Conservation (phyloP, 2,888 invertebrate species). For the Meiosimyza decipiens region DNA sequence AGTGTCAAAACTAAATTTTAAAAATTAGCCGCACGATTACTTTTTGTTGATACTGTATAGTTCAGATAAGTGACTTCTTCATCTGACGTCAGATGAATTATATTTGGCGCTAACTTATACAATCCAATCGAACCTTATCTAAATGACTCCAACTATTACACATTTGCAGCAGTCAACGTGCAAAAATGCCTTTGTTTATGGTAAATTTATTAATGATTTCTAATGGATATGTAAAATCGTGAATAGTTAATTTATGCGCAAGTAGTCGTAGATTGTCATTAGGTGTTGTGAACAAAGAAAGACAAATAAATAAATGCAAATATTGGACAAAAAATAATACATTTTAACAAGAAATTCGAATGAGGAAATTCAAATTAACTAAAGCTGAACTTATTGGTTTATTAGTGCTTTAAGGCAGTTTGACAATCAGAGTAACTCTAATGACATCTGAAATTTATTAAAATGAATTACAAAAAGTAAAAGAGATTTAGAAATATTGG, state of each 20-base stretch:
- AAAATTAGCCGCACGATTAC: not conserved
- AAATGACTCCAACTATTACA: constrained; percentile 19
- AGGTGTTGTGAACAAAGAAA: not conserved
- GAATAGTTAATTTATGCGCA: not conserved
- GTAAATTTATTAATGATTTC: not conserved
- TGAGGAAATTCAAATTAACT: constrained; percentile 17
- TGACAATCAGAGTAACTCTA: constrained; percentile 29
- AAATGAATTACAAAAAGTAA: too few species aligned
- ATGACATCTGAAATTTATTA: constrained; percentile 35
- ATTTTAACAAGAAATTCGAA: not conserved
- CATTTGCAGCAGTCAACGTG: not conserved
- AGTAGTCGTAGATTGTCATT: not conserved
- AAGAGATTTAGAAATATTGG: too few species aligned
- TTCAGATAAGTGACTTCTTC: not conserved
- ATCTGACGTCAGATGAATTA: not conserved
- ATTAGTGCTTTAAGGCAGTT: constrained; percentile 21
- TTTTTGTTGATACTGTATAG: not conserved
- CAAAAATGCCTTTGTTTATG: not conserved
- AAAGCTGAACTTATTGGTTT: constrained; percentile 31
- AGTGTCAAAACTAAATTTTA: too few species aligned
- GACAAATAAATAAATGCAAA: not conserved
- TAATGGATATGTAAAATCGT: not conserved
- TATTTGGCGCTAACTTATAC: constrained; percentile 31
- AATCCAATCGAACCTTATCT: constrained; percentile 18
- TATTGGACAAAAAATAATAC: constrained; percentile 6